Conservation (phyloP, 2,797 vertebrate species). For the Adelosebastes latens region DNA sequence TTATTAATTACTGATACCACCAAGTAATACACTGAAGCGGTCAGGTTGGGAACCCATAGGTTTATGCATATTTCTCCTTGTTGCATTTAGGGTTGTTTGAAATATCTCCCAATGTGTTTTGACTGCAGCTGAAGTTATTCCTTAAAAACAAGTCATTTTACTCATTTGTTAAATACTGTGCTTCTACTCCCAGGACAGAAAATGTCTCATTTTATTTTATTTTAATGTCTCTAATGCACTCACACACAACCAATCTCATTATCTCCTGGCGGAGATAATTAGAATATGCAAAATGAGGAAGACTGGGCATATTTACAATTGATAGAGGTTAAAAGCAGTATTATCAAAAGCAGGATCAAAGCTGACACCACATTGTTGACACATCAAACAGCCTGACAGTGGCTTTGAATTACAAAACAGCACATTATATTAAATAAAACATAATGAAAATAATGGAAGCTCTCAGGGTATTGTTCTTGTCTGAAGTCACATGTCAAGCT, state of each 20-base stretch:
- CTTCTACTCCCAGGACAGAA: too few relatives aligned
- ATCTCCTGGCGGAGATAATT: background rate
- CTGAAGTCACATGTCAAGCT: background rate
- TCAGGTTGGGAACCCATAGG: background rate
- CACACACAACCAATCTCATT: too few relatives aligned
- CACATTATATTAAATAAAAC: conserved; percentile 26
- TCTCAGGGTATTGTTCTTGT: conserved; percentile 10
- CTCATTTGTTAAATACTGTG: too few relatives aligned
- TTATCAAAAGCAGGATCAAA: conserved; percentile 42
- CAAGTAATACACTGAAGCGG: background rate
- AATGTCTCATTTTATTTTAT: too few relatives aligned
- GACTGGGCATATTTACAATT: conserved; percentile 5
- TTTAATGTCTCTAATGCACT: too few relatives aligned
- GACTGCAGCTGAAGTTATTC: too few relatives aligned
- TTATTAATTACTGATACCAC: background rate
- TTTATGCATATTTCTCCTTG: too few relatives aligned
- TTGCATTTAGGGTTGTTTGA: too few relatives aligned
- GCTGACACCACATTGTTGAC: conserved; percentile 35
- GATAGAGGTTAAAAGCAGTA: conserved; percentile 45
- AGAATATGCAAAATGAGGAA: conserved; percentile 21
- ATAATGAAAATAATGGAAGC: conserved; percentile 1
- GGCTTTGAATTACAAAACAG: conserved; percentile 22
- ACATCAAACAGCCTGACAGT: conserved; percentile 46
- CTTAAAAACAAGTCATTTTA: too few relatives aligned
- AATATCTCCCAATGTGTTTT: too few relatives aligned